Percentiles rank a stretch among this genome's conserved stretches.
Evolutionary conservation across 1,140 invertebrate genomes (phyloP).

Genomic region (Probaryconus sp.): DNA sequence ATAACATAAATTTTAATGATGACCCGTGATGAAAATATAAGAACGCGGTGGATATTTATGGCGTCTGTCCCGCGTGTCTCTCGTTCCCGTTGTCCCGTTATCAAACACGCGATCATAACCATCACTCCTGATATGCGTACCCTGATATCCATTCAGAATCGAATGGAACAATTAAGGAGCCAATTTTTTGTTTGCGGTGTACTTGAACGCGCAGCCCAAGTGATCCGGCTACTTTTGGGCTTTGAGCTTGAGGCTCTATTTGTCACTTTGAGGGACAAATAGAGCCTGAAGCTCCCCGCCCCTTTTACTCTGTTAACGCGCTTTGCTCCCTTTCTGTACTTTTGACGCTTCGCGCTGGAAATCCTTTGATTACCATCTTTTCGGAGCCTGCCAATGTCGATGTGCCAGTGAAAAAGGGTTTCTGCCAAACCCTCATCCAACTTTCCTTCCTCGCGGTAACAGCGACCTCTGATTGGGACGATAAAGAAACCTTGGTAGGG

Average conservation of each 20-base stretch:
- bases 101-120: constrained; percentile 21
- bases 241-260: constrained; percentile 31
- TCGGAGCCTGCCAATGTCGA: constrained; percentile 62
- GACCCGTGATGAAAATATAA: constrained; percentile 79
- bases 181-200: constrained; percentile 50
- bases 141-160: background rate
- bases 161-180: constrained; percentile 49
- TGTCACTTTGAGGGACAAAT: constrained; percentile 52
- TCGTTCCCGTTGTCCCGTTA: constrained; percentile 21
- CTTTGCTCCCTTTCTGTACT: constrained; percentile 46
- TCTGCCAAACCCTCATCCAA: constrained; percentile 60
- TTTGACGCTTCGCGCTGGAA: constrained; percentile 67
- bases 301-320: constrained; percentile 29
- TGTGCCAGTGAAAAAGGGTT: constrained; percentile 65
- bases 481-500: constrained; percentile 72
- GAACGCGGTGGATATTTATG: constrained; percentile 76
- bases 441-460: constrained; percentile 40
- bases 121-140: constrained; percentile 21
- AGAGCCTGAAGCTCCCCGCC: too few relatives aligned
- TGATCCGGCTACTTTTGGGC: constrained; percentile 50
- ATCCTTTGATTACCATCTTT: constrained; percentile 74
- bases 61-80: constrained; percentile 55
- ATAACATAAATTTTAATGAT: constrained; percentile 79
- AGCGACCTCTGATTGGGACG: constrained; percentile 74
- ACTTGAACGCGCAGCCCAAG: constrained; percentile 33